Evolutionary conservation across 2,888 invertebrate genomes (phyloP), one percentile per base, ranked within the genome.

Genomic region (Dasypogon diadema): DNA sequence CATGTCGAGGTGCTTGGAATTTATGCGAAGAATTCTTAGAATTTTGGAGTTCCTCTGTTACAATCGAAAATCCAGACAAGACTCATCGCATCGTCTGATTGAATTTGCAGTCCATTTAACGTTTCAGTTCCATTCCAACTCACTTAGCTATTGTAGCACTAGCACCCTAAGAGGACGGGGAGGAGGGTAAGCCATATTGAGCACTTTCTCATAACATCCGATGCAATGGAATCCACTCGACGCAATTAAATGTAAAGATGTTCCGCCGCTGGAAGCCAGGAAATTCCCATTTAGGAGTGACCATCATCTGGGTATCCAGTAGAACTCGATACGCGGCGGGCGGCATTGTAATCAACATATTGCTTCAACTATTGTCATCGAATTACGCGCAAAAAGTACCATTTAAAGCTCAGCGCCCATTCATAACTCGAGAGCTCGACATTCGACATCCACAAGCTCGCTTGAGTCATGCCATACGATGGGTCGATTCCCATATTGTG

Each of bases 181-280:
- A n/a, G 21, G 18, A 18, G 51, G 14, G n/a, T 26, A 8, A 26
- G 30, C 2, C 2, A 24, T 24, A 26, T 26, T 22, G 22, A 26
- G 56, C 56, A 70, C 70, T 54, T 70, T 70, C 70, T 70, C 70
- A 54, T 54, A 75, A 77, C 72, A 68, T 74, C 77, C 77, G 75
- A 54, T 72, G 70, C 70, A 54, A 30, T 70, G 70, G 70, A 70
- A 70, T 70, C 70, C 70, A 70, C 42, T 81, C 80, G 80, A 74
- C 70, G 84, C 84, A 85, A 85, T 85, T 85, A 85, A 85, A 84
- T 82, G 82, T 81, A 81, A 82, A 82, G 83, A 81, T 82, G 82
- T 81, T 81, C 80, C 86, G 79, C 85, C 82, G 83, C 83, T 85
- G 85, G 85, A 84, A 83, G 85, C 84, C 85, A 85, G 85, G 85